Evolutionary conservation across 2,888 invertebrate species (phyloP).

Genomic region (Taenaris catops): DNA sequence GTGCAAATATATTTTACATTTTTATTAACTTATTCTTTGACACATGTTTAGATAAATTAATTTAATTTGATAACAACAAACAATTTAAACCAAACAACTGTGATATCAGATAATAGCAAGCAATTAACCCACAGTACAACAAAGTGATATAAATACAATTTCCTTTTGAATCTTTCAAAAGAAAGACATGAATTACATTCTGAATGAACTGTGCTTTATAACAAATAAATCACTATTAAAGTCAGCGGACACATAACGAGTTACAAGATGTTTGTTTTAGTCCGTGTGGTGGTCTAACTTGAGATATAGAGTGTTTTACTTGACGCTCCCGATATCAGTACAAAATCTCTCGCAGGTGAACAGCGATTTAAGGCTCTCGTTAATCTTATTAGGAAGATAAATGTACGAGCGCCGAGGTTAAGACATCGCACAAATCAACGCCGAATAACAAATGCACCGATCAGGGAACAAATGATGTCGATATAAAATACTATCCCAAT

Average conservation of each 20-base stretch:
- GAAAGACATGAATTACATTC: too few relatives aligned
- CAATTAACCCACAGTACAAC: too few relatives aligned
- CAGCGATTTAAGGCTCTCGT: conserved; percentile 28
- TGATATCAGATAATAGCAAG: too few relatives aligned
- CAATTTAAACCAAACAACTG: too few relatives aligned
- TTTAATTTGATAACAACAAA: too few relatives aligned
- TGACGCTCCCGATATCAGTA: conserved; percentile 22
- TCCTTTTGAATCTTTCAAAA: too few relatives aligned
- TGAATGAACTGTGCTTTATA: too few relatives aligned
- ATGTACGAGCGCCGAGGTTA: conserved; percentile 43
- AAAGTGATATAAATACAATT: too few relatives aligned
- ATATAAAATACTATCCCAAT: conserved; percentile 78
- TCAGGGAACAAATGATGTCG: conserved; percentile 68
- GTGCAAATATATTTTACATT: too few relatives aligned
- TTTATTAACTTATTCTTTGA: too few relatives aligned
- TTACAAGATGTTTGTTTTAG: conserved; percentile 14
- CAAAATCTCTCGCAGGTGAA: conserved; percentile 28
- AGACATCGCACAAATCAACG: conserved; percentile 72
- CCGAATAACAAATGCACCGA: conserved; percentile 67
- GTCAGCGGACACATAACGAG: conserved; percentile 17
- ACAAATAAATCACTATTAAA: conserved; percentile 14
- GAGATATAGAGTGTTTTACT: conserved; percentile 17
- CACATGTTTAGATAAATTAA: too few relatives aligned
- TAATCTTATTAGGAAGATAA: conserved; percentile 34
- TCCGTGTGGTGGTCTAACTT: conserved; percentile 22